Conservation (phyloP, 2,888 invertebrate species). For the Pterostichus niger region DNA sequence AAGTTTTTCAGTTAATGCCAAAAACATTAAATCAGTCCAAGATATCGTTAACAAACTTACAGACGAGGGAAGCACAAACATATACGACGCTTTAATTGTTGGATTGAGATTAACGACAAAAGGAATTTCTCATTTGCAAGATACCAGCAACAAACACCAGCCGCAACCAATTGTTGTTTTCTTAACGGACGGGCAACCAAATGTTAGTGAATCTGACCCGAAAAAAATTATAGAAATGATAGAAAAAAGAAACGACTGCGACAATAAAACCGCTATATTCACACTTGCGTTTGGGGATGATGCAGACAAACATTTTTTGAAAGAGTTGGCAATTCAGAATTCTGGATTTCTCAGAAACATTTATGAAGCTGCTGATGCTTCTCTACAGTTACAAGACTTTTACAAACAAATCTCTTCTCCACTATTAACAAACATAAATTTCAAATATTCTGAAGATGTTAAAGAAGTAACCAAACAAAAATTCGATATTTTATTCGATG, state of each 20-base stretch:
- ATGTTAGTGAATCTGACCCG: constrained; percentile 70
- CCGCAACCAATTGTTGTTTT: constrained; percentile 73
- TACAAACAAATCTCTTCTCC: constrained; percentile 77
- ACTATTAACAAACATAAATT: constrained; percentile 75
- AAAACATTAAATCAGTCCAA: constrained; percentile 79
- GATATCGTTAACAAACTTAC: constrained; percentile 77
- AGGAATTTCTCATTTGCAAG: neutral
- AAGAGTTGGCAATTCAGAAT: constrained; percentile 76
- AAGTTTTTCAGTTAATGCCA: constrained; percentile 74
- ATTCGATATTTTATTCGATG: constrained; percentile 79
- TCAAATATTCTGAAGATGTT: constrained; percentile 72
- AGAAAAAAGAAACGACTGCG: constrained; percentile 27
- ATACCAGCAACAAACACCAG: constrained; percentile 75
- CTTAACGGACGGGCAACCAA: constrained; percentile 73
- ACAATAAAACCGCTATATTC: constrained; percentile 72
- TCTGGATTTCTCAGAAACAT: constrained; percentile 76
- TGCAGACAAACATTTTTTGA: constrained; percentile 76
- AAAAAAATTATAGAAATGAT: constrained; percentile 42
- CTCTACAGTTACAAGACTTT: constrained; percentile 75
- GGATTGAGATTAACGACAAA: constrained; percentile 75
- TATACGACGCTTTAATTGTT: constrained; percentile 79
- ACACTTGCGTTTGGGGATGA: constrained; percentile 77
- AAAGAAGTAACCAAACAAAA: constrained; percentile 75
- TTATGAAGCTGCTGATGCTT: constrained; percentile 76
- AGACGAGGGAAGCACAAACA: constrained; percentile 81